Percentiles rank a stretch among this genome's conserved stretches.
Evolutionary conservation across 2,797 vertebrate species (phyloP).

Genomic region (Silurus aristotelis): DNA sequence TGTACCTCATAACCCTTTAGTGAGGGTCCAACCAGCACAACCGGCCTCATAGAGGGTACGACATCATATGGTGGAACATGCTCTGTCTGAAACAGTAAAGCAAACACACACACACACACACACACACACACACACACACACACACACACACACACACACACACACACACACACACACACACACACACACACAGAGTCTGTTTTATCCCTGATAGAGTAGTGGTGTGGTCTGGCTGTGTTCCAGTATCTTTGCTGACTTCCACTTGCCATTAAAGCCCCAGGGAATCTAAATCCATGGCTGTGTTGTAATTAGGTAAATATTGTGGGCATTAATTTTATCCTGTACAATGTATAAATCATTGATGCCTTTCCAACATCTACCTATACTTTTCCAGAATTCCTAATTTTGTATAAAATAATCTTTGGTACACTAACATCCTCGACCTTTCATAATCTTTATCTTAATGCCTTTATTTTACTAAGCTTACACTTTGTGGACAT

Average conservation of each 20-base stretch:
- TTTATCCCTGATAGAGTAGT: conserved; percentile 12
- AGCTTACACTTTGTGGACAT: neutral
- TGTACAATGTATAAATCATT: neutral
- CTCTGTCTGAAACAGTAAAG: conserved; percentile 77
- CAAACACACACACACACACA: conserved; percentile 17
- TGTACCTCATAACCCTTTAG: conserved; percentile 95
- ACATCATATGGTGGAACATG: conserved; percentile 92
- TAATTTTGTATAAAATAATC: neutral
- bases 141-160: neutral
- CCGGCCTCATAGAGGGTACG: conserved; percentile 93
- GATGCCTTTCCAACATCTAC: neutral
- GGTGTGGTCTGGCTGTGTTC: conserved; percentile 23
- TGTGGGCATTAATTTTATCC: neutral
- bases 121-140: conserved; percentile 19
- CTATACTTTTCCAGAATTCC: neutral
- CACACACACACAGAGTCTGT: conserved; percentile 14
- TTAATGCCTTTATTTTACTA: neutral
- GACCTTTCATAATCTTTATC: neutral
- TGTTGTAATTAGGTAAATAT: conserved; percentile 25
- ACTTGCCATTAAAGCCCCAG: conserved; percentile 10
- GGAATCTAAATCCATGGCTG: conserved; percentile 9
- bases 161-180: neutral
- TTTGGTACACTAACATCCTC: neutral
- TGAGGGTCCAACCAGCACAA: conserved; percentile 94
- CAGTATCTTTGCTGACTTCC: conserved; percentile 16